These are phyloP conservation scores for Aviceda subcristata DNA, from an alignment of 2,113 vertebrate species.

Conservation along the genomic window DNA sequence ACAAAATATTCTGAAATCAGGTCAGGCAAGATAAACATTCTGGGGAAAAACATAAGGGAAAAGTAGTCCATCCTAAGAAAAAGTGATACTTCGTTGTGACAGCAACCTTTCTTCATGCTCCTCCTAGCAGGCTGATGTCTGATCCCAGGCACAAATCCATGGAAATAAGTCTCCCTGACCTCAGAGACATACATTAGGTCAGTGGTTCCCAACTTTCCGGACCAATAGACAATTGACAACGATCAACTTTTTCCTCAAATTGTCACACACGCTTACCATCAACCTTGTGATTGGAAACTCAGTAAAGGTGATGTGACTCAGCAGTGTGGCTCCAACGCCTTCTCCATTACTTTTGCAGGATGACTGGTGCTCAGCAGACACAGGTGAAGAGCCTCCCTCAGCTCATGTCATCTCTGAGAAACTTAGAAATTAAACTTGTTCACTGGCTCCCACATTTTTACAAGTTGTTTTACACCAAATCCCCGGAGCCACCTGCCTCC, in stretches of 20 bases:
- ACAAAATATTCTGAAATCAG: neutral
- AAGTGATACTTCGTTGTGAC: neutral
- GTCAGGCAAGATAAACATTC: neutral
- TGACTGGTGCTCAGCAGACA: neutral
- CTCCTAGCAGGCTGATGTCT: neutral
- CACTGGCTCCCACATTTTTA: neutral
- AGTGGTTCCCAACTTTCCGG: conserved; percentile 25
- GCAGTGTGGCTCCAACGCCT: neutral
- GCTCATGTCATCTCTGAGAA: neutral
- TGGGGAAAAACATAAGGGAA: neutral
- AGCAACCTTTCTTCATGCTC: neutral
- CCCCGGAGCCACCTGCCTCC: neutral
- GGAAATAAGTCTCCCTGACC: neutral
- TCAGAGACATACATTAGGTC: neutral
- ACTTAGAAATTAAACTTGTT: neutral
- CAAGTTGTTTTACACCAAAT: neutral
- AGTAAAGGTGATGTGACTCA: conserved; percentile 13
- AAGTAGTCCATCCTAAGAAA: neutral
- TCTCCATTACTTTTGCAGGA: neutral
- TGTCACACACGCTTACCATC: neutral
- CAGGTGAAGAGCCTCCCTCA: neutral
- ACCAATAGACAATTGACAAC: neutral
- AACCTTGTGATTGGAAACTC: neutral
- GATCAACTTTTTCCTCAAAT: conserved; percentile 17
- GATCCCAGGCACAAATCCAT: neutral